Evolutionary conservation across 2,113 vertebrate species (phyloP).

Genomic region (Phocoena phocoena): DNA sequence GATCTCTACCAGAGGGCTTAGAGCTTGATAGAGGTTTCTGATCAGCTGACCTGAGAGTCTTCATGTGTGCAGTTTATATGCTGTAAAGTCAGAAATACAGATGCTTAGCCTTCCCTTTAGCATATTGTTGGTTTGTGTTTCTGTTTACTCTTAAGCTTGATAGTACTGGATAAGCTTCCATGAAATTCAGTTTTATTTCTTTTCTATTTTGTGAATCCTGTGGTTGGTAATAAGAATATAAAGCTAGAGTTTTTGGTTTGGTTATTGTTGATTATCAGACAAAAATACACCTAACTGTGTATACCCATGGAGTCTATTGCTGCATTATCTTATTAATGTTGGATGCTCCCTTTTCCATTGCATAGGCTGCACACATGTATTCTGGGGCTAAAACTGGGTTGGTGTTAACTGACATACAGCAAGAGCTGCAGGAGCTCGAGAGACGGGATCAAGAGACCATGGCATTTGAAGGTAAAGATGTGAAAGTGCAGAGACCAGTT

Average conservation of each 20-base stretch:
- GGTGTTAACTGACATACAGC: slow-evolving; percentile 89
- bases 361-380: slow-evolving; percentile 85
- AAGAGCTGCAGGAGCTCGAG: slow-evolving; percentile 90
- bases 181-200: neutral
- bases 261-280: neutral
- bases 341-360: neutral
- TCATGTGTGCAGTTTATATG: neutral
- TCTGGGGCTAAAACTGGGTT: slow-evolving; percentile 91
- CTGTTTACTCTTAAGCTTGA: slow-evolving; percentile 29
- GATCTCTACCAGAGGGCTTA: neutral
- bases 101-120: neutral
- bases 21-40: neutral
- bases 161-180: neutral
- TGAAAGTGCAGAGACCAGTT: neutral
- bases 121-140: neutral
- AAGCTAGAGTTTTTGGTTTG: slow-evolving; percentile 8
- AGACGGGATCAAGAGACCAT: slow-evolving; percentile 84
- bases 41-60: neutral
- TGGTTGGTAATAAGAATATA: neutral
- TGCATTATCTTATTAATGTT: neutral
- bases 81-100: neutral
- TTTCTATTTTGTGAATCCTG: neutral
- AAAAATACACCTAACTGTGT: neutral
- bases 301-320: neutral
- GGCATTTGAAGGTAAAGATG: slow-evolving; percentile 89